Conservation (phyloP, 2,888 invertebrate species). For the Drosophila heteroneura region DNA sequence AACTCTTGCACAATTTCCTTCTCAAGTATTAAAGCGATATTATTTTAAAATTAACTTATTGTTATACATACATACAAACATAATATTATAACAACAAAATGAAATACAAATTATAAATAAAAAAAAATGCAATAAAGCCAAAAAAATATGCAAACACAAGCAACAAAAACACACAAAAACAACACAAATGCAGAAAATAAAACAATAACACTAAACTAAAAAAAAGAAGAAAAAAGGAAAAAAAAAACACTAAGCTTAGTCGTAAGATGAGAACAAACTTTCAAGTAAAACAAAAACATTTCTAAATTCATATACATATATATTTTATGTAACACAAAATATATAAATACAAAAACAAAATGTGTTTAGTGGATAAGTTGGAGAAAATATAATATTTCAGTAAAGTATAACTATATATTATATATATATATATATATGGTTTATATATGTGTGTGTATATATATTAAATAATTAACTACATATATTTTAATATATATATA, state of each 20-base stretch:
- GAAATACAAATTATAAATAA: constrained; percentile 48
- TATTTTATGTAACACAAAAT: constrained; percentile 56
- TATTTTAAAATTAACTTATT: constrained; percentile 75
- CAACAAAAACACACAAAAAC: constrained; percentile 29
- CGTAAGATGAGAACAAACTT: constrained; percentile 33
- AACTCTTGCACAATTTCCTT: constrained; percentile 77
- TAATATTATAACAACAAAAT: constrained; percentile 55
- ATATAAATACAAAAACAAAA: constrained; percentile 42
- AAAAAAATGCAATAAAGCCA: constrained; percentile 39
- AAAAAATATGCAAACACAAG: constrained; percentile 19
- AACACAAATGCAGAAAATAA: constrained; percentile 36
- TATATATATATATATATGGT: constrained; percentile 18
- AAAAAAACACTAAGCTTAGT: constrained; percentile 39
- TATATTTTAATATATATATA: constrained; percentile 26
- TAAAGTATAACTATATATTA: constrained; percentile 33
- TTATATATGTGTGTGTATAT: constrained; percentile 24
- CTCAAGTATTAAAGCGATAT: constrained; percentile 81
- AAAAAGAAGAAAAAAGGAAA: background rate
- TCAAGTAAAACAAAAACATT: constrained; percentile 34
- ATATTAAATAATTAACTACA: constrained; percentile 7
- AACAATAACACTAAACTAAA: constrained; percentile 45
- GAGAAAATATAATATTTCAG: constrained; percentile 40
- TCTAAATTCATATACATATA: constrained; percentile 47
- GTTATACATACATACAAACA: constrained; percentile 67
- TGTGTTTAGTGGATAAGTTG: constrained; percentile 54